Evolutionary conservation across 2,113 vertebrate species (phyloP), one percentile per base, ranked within the genome.

Genomic region (Helogale parvula): DNA sequence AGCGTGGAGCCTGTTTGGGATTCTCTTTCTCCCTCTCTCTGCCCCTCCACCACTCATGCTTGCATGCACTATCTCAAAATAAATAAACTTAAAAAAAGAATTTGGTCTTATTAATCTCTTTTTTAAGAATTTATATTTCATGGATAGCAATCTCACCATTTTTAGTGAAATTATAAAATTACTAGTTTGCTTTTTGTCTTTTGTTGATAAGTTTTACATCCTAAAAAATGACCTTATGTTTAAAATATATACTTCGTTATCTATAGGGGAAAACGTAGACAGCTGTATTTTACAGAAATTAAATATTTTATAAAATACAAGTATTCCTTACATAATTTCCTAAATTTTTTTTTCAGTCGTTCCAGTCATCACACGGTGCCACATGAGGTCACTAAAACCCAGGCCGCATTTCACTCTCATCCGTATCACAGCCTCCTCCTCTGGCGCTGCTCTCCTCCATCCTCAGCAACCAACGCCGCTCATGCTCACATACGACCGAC

Each of bases 201-300:
- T 29, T 92, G 21, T 27, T 81, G 80, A 0, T 84, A 86, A 89
- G 27, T 74, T 88, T 92, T n/a, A 71, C 41, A 35, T 66, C 63
- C 68, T 88, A 87, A 92, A n/a, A 77, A 93, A 45, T 65, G 13
- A 87, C 65, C 57, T 65, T 27, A 38, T 77, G 29, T 65, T 90
- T 90, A 76, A 90, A 95, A 93, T 57, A 79, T 19, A 77, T 41
- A 74, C 35, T 80, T 96, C 5, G 47, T 54, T 65, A 88, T 84
- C 45, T 84, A 79, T 4, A 38, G 35, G 33, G 7, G 33, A 47
- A 81, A 19, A 76, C 45, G 10, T 25, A 77, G 21, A 83, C 15
- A 91, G 87, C 2, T 47, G 25, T 1, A 72, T 47, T 87, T 86
- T 57, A 52, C 31, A 88, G 57, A 96, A 83, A 74, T 35, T 63